phyloP scores from a whole-genome alignment of 2,113 vertebrate genomes.

The Limanda limanda region DNA sequence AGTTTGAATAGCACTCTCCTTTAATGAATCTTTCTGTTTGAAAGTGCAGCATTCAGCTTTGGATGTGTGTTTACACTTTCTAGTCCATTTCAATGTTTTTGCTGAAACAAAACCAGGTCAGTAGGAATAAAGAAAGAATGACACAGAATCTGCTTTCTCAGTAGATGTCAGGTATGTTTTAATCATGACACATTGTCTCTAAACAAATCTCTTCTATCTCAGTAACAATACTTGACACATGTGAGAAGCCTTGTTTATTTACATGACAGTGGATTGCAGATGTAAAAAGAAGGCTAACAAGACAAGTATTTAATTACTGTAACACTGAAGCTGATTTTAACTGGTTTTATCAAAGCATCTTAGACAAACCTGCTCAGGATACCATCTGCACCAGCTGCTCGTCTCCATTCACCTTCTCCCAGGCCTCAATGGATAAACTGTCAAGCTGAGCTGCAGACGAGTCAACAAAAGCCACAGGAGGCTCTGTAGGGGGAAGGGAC shows the following conservation, averaged over 20 bases:
- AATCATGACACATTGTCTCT: not conserved
- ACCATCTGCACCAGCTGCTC: constrained; percentile 54
- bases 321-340: not conserved
- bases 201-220: not conserved
- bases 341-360: constrained; percentile 28
- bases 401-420: constrained; percentile 42
- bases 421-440: constrained; percentile 30
- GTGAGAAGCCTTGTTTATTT: not conserved
- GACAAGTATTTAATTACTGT: not conserved
- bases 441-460: constrained; percentile 38
- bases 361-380: constrained; percentile 28
- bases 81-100: not conserved
- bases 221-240: not conserved
- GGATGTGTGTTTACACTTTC: not conserved
- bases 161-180: not conserved
- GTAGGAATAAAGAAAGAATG: not conserved
- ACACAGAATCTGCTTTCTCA: no score
- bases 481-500: constrained; percentile 17
- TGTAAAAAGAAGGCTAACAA: not conserved
- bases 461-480: constrained; percentile 49
- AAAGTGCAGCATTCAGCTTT: not conserved
- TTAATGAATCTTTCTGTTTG: no score
- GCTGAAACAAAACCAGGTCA: not conserved
- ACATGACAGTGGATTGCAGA: not conserved
- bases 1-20: no score